phyloP scores from a whole-genome alignment of 2,113 vertebrate species.

The Sander vitreus region DNA sequence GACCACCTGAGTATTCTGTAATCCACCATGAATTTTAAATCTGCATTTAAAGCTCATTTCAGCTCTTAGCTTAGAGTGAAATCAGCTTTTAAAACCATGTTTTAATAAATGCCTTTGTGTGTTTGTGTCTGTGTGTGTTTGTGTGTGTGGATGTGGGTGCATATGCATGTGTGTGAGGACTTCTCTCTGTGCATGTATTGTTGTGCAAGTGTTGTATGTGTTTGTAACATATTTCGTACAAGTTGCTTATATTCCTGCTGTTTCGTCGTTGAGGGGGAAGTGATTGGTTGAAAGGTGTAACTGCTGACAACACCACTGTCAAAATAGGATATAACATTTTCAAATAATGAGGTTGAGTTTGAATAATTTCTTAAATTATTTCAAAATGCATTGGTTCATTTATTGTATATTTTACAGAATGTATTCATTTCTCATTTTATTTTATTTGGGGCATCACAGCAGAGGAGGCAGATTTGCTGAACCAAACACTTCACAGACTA shows the following conservation, averaged over 20 bases:
- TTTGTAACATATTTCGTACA: neutral
- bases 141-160: neutral
- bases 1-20: conserved; percentile 59
- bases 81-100: conserved; percentile 61
- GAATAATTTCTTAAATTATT: neutral
- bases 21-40: conserved; percentile 72
- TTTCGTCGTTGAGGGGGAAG: neutral
- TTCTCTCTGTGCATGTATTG: neutral
- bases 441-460: no score
- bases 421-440: neutral
- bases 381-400: neutral
- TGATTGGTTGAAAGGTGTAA: neutral
- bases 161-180: neutral
- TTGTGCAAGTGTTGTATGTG: neutral
- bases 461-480: neutral
- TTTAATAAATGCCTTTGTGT: conserved; percentile 38
- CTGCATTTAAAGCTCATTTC: conserved; percentile 69
- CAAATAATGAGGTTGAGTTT: neutral
- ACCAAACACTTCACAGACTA: conserved; percentile 7
- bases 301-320: no score
- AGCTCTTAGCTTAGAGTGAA: conserved; percentile 66
- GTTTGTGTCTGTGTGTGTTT: neutral
- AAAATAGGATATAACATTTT: neutral
- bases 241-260: neutral
- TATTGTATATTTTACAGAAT: neutral